Conservation (phyloP, 2,113 vertebrate genomes). For the Drymodes brunneopygia region DNA sequence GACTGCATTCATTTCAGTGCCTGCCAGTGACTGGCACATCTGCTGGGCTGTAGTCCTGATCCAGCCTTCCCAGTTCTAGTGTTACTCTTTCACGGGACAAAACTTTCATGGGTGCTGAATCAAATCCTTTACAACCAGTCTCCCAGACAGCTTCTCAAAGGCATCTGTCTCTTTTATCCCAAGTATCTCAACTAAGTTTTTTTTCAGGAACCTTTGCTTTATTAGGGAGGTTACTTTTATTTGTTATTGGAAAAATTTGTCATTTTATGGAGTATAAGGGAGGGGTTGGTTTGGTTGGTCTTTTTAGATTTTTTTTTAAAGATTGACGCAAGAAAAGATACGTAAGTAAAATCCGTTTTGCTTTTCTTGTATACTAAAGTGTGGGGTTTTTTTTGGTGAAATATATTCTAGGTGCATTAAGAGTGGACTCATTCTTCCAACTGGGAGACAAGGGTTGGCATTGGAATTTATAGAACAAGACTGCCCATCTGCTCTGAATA, state of each 20-base stretch:
- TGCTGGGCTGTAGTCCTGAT: neutral
- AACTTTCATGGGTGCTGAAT: neutral
- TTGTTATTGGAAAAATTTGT: neutral
- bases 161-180: neutral
- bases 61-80: neutral
- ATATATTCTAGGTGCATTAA: neutral
- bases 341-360: neutral
- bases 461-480: neutral
- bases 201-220: neutral
- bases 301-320: neutral
- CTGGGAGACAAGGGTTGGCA: neutral
- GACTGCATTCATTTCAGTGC: constrained; percentile 7
- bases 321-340: neutral
- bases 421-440: neutral
- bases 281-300: neutral
- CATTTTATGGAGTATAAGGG: neutral
- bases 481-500: neutral
- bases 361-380: neutral
- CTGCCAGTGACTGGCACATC: neutral
- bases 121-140: neutral
- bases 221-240: neutral
- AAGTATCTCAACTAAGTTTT: neutral
- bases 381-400: rapidly evolving
- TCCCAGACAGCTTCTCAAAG: neutral
- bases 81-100: neutral